phyloP scores from a whole-genome alignment of 1,140 invertebrate species.

The Arion vulgaris region DNA sequence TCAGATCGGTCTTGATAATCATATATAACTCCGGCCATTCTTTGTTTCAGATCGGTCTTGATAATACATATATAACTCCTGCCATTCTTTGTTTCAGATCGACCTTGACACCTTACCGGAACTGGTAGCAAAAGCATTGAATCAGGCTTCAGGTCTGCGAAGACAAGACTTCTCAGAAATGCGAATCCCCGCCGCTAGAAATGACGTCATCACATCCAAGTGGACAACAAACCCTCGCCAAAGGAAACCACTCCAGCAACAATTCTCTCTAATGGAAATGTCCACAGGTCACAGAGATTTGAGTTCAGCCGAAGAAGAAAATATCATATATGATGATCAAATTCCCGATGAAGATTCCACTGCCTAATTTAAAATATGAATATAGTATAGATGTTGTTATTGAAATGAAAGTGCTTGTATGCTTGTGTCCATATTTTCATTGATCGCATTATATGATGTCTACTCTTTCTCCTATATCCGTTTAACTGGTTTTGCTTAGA shows the following conservation, averaged over 20 bases:
- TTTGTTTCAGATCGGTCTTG: too few relatives aligned
- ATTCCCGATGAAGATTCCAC: conserved; percentile 9
- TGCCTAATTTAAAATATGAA: conserved; percentile 1
- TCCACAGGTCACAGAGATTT: conserved; percentile 22
- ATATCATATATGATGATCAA: not conserved
- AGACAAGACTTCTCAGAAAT: not conserved
- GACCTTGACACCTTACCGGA: conserved; percentile 43
- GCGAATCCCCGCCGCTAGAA: not conserved
- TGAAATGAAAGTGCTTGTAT: too few relatives aligned
- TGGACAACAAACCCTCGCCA: conserved; percentile 32
- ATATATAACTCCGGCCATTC: too few relatives aligned
- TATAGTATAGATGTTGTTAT: too few relatives aligned
- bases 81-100: conserved; percentile 16
- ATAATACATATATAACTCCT: too few relatives aligned
- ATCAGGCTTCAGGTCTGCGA: conserved; percentile 11
- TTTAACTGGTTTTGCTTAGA: too few relatives aligned
- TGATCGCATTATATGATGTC: too few relatives aligned
- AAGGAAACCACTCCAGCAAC: conserved; percentile 42
- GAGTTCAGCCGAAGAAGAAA: not conserved
- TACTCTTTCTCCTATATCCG: too few relatives aligned
- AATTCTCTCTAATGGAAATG: conserved; percentile 43
- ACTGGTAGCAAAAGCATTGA: conserved; percentile 35
- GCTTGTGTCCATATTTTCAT: too few relatives aligned
- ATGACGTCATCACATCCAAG: conserved; percentile 34
- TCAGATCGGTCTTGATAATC: too few relatives aligned